Conservation (phyloP, 2,888 invertebrate species). For the Rugalucina vietnamica region DNA sequence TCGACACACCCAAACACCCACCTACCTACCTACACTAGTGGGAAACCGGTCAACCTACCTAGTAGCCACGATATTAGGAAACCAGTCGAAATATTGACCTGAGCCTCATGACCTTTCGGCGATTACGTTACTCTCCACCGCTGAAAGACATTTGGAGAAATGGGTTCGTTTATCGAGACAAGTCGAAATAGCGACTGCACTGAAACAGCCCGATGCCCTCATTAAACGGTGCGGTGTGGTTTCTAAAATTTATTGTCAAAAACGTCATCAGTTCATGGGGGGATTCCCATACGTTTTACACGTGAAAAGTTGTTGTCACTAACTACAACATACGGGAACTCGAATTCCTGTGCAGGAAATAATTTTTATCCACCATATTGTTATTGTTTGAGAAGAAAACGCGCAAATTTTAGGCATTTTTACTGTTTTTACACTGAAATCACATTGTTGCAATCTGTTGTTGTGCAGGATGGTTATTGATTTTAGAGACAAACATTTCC, state of each 20-base stretch:
- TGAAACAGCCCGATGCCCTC: too few species aligned
- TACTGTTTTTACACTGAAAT: slow-evolving; percentile 1
- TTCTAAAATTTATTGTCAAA: slow-evolving; percentile 16
- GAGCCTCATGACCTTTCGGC: too few species aligned
- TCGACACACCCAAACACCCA: too few species aligned
- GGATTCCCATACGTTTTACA: slow-evolving; percentile 25
- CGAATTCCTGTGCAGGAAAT: slow-evolving; percentile 78
- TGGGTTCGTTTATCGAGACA: too few species aligned
- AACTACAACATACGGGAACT: slow-evolving; percentile 81
- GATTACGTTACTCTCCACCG: too few species aligned
- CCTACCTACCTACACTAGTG: too few species aligned
- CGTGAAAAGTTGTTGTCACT: slow-evolving; percentile 80
- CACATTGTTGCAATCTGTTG: slow-evolving; percentile 9
- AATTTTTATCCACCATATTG: slow-evolving; percentile 74
- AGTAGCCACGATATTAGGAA: too few species aligned
- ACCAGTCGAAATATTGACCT: too few species aligned
- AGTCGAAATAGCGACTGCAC: too few species aligned
- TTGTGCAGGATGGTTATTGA: slow-evolving; percentile 35
- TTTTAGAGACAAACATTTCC: slow-evolving; percentile 26
- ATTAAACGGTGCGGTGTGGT: too few species aligned
- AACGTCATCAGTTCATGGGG: slow-evolving; percentile 36
- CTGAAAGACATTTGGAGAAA: too few species aligned
- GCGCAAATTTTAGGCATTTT: background rate
- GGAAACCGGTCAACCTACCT: too few species aligned
- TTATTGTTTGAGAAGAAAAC: slow-evolving; percentile 38